Evolutionary conservation across 2,113 vertebrate genomes (phyloP), one percentile per base, ranked within the genome.

Genomic region (Atrichornis clamosus): DNA sequence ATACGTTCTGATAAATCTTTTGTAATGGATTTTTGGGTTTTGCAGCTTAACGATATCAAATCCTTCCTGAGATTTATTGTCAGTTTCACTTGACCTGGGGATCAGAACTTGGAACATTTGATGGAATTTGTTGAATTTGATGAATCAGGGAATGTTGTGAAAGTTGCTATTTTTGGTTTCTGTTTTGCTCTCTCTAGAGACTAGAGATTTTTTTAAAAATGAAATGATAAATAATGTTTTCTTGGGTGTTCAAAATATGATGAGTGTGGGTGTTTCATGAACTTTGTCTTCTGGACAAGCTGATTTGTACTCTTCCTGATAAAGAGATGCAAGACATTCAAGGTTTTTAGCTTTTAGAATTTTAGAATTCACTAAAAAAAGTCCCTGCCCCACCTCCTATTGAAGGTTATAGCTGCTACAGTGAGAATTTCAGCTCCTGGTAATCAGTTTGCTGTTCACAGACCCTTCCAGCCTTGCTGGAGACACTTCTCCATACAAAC

Each of bases 101-200:
- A 44, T 89, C 80, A 84, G 64, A 90, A 88, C 64, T 81, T 70
- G 63, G 81, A 84, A 70, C 0, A 1, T 56, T 52, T 86, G 82
- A 59, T 80, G 60, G 72, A 85, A 92, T 96, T 96, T 94, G 63
- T 88, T 96, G 84, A 82, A 74, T n/a, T n/a, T n/a, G n/a, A n/a
- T n/a, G 75, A 91, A 90, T 84, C 52, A 39, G 63, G 80, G 75
- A 70, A 56, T 75, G 41, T 72, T 67, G 64, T 75, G 64, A 42
- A 81, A 92, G 72, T 67, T 92, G 79, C 76, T 94, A 33, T 63
- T 92, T 95, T 93, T 75, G 32, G 68, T 87, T 93, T 91, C 79
- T 64, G 9, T 81, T 90, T 84, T 13, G 10, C 49, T 72, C 39
- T 86, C 32, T 49, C 68, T 81, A 42, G 72, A 87, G 81, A 77